A percentile compares a stretch with the other conserved stretches of the same genome.
Evolutionary conservation across 2,797 vertebrate genomes (phyloP).

Genomic region (Sebastes oblongus): DNA sequence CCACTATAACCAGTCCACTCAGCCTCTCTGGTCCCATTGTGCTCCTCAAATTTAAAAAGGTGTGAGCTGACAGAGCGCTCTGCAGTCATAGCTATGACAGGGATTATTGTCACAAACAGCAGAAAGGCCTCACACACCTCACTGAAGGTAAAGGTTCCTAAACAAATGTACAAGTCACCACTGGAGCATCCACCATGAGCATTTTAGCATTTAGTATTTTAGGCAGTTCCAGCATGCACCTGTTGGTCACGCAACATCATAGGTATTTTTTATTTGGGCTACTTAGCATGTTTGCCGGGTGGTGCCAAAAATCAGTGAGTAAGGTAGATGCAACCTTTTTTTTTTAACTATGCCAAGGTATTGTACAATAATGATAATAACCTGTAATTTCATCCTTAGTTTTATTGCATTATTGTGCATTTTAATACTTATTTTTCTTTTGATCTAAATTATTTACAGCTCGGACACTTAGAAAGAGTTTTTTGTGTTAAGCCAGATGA

Average conservation of each 20-base stretch:
- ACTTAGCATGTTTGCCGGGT: neutral
- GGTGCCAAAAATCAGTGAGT: neutral
- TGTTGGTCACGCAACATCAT: neutral
- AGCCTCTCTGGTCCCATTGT: neutral
- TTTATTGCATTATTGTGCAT: neutral
- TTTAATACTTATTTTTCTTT: conserved; percentile 12
- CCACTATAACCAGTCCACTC: no score
- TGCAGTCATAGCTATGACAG: neutral
- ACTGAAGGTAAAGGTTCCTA: neutral
- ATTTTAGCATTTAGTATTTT: neutral
- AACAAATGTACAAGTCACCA: neutral
- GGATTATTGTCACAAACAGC: neutral
- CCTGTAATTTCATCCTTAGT: neutral
- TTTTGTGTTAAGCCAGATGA: conserved; percentile 54
- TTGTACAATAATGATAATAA: neutral
- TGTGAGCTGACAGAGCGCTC: neutral
- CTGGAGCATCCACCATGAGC: neutral
- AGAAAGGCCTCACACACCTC: neutral
- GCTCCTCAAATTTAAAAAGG: neutral
- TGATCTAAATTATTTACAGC: conserved; percentile 46
- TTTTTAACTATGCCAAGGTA: neutral
- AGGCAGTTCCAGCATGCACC: neutral
- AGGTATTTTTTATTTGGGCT: neutral
- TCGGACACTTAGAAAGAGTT: conserved; percentile 47
- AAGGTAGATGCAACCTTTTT: neutral